Base-by-base conservation (phyloP, 1,140 invertebrate genomes). In the Macrotrachela quadricornifera region DNA sequence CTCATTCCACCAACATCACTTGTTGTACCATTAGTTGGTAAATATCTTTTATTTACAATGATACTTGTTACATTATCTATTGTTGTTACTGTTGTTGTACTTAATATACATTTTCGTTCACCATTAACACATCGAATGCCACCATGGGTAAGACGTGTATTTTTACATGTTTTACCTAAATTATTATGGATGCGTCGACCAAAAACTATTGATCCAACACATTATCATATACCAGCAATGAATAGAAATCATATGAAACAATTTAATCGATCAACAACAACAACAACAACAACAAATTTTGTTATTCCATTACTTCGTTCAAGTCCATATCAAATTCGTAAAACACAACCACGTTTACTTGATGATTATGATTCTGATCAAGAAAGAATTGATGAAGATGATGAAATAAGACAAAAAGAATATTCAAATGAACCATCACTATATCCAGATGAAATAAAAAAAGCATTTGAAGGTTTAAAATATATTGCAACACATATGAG, bases 401-500 rank as follows among this genome's bases (percentile, higher is more conserved):
- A 30, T 30, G 21, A 30, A 4, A 4, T 8, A 4, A 30, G 21
- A 30, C 21, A 30, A 30, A 2, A 8, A 4, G 8, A 30, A 4
- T 8, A 30, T 30, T 8, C 21, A 30, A 30, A 30, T 30, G 21
- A 30, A 30, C 21, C 21, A 4, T 30, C 45, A 10, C 30, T 36
- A 42, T 53, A 53, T 53, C 51, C 83, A 38, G 78, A 82, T 3
- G 85, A 90, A 63, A 80, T 92, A 16, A 74, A 86, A 55, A 80
- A 83, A 47, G 88, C 88, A 40, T 75, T 96, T 42, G 80, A 91
- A 67, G 85, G 86, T 56, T 86, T 94, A 18, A 75, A 84, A 58
- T 94, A 90, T 72, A 94, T 95, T 64, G 88, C 88, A 17, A 85
- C 94, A 68, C 88, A 95, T 68, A 87, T 95, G 60, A 88, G 87